Base-by-base conservation (phyloP, 2,797 vertebrate genomes). In the Babyrousa celebensis region DNA sequence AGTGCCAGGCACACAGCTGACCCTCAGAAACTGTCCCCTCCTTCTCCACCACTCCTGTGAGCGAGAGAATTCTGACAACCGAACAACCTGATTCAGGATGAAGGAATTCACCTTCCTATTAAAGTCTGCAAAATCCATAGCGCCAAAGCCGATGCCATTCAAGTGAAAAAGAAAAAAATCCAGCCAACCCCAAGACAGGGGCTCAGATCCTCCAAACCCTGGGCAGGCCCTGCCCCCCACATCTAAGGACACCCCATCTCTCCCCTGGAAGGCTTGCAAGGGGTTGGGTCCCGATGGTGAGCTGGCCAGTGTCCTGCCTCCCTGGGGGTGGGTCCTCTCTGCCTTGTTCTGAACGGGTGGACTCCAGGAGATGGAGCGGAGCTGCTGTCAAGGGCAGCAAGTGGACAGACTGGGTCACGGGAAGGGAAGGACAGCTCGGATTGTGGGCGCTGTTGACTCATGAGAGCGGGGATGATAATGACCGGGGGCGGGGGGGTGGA, bases 51-150 rank as follows among this genome's bases (percentile, higher is more conserved):
- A n/a, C 18, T 6, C 36, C 60, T 89, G 3, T 72, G n/a, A 72
- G 56, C 78, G 20, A 77, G 96, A 86, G 65, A 95, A 74, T 78
- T 88, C 54, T 85, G 68, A 89, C 58, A 67, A 92, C 68, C 32
- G 85, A 95, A 68, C 25, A 48, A n/a, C 72, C 87, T 85, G 82
- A 16, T 90, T 72, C 70, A 89, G 79, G 48, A 70, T 65, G 78
- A 88, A n/a, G 36, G 36, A 78, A 94, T 77, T 94, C 15, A 2
- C 63, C 75, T 80, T 85, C 62, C 54, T 17, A 58, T 86, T 48
- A 62, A 77, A 65, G 32, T 94, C n/a, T 60, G 48, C 14, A 79
- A 92, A 84, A 23, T 58, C 32, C 10, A 5, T n/a, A 6, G 58
- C 52, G 23, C 36, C 84, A 80, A 96, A 87, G 86, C 52, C 74